phyloP scores from a whole-genome alignment of 1,140 invertebrate genomes.

The Arion vulgaris region DNA sequence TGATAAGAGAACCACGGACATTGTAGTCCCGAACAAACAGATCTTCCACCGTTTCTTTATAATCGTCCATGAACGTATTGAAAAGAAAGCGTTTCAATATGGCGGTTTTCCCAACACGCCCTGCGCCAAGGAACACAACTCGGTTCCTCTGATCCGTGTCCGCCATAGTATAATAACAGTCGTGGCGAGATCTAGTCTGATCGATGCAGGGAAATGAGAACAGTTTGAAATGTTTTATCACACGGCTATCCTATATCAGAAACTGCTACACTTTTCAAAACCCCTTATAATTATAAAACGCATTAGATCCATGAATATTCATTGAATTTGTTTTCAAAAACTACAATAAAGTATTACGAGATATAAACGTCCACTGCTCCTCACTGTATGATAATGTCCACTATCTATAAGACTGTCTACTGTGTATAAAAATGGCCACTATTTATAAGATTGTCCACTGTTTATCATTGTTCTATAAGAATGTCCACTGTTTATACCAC shows the following conservation, averaged over 20 bases:
- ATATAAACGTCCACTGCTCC: no score
- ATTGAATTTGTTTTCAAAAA: no score
- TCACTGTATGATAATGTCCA: no score
- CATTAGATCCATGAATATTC: no score
- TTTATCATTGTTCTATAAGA: no score
- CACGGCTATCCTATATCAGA: background rate
- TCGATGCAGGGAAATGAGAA: background rate
- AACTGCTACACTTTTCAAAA: background rate
- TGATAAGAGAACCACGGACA: conserved; percentile 72
- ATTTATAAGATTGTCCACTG: no score
- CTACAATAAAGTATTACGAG: no score
- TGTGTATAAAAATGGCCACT: no score
- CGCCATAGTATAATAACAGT: conserved; percentile 37
- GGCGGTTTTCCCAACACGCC: conserved; percentile 89
- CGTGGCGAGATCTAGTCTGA: background rate
- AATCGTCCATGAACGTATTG: conserved; percentile 87
- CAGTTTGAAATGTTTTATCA: background rate
- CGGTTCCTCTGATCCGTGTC: conserved; percentile 81
- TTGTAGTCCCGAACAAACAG: conserved; percentile 89
- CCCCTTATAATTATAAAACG: no score
- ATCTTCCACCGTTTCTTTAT: conserved; percentile 91
- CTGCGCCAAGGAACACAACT: conserved; percentile 86
- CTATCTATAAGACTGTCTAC: no score
- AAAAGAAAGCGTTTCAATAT: conserved; percentile 90
- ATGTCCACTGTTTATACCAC: no score